Conservation (phyloP, 2,113 vertebrate species). For the Macaca fascicularis region DNA sequence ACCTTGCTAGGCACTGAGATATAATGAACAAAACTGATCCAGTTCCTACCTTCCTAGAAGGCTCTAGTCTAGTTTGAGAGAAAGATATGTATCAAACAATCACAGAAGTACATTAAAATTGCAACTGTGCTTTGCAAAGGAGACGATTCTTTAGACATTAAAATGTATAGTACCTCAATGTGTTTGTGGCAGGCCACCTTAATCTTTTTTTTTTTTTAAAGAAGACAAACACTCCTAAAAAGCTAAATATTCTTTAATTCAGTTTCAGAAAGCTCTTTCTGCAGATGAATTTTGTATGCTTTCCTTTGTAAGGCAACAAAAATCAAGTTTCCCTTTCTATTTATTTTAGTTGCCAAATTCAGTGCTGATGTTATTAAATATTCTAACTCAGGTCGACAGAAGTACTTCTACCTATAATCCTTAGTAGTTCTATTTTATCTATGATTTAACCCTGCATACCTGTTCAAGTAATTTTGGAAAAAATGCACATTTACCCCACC, state of each 20-base stretch:
- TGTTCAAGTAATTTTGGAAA: neutral
- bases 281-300: neutral
- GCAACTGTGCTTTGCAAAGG: neutral
- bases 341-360: neutral
- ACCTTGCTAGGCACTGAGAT: neutral
- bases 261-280: neutral
- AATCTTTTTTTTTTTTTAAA: neutral
- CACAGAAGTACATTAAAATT: neutral
- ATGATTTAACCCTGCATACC: conserved; percentile 16
- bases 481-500: neutral
- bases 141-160: neutral
- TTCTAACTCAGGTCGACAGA: neutral
- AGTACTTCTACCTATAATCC: neutral
- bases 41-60: neutral
- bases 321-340: neutral
- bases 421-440: conserved; percentile 34
- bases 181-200: neutral
- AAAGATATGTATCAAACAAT: neutral
- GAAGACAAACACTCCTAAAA: neutral
- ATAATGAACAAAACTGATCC: neutral
- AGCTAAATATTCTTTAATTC: conserved; percentile 8
- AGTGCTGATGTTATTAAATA: neutral
- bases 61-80: neutral
- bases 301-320: conserved; percentile 11
- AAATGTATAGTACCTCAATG: neutral